Conservation (phyloP, 2,797 vertebrate genomes). For the Xenops minutus region DNA sequence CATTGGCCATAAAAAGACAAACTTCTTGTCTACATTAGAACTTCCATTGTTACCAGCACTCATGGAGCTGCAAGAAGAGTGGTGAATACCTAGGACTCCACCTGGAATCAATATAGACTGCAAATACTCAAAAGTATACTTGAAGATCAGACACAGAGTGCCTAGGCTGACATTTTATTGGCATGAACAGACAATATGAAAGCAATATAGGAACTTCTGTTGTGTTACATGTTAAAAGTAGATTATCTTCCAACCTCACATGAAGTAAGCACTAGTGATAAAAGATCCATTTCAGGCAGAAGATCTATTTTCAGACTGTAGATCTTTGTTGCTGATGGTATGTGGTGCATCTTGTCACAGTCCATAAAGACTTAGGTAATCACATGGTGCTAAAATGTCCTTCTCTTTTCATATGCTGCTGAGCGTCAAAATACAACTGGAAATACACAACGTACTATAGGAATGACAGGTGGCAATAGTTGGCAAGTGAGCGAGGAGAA, state of each 20-base stretch:
- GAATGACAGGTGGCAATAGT: not conserved
- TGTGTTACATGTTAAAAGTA: not conserved
- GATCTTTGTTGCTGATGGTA: not conserved
- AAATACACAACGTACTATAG: not conserved
- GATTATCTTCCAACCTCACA: not conserved
- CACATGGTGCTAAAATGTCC: not conserved
- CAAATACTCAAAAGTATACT: not conserved
- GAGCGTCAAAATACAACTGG: not conserved
- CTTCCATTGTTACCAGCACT: not conserved
- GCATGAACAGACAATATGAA: constrained; percentile 8
- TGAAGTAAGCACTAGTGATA: not conserved
- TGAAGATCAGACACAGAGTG: constrained; percentile 16
- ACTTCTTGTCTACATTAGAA: not conserved
- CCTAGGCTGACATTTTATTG: constrained; percentile 44
- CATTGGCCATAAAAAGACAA: not conserved
- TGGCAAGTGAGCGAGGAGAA: not conserved
- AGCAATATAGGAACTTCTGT: not conserved
- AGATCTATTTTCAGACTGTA: not conserved
- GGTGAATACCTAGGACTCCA: not conserved
- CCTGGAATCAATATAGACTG: not conserved
- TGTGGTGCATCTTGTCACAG: not conserved
- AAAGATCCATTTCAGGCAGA: not conserved
- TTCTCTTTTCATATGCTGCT: not conserved
- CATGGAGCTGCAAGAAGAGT: not conserved
- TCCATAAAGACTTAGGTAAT: not conserved